Evolutionary conservation across 2,113 vertebrate genomes (phyloP).

Genomic region (Grammatotria lemairii): DNA sequence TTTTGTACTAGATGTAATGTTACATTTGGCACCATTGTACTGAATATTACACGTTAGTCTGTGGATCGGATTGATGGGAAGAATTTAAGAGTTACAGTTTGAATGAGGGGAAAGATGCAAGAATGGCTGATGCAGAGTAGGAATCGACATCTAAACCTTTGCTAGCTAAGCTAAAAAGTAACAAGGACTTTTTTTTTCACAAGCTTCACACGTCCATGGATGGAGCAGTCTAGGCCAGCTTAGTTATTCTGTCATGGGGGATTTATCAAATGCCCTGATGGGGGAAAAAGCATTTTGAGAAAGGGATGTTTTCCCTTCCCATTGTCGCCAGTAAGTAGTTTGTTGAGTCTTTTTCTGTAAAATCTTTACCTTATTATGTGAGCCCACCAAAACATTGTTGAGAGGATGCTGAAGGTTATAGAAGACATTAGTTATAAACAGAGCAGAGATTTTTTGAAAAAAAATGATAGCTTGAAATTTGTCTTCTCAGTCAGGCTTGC

Average conservation of each 20-base stretch:
- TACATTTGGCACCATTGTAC: neutral
- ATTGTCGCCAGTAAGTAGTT: neutral
- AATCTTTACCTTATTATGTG: neutral
- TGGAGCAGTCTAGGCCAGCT: neutral
- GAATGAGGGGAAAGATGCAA: neutral
- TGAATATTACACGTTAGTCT: neutral
- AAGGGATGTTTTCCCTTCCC: neutral
- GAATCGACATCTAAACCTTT: neutral
- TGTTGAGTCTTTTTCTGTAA: neutral
- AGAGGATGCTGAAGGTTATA: neutral
- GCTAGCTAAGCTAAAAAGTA: neutral
- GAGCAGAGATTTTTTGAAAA: neutral
- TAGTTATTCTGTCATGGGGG: neutral
- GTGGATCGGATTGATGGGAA: neutral
- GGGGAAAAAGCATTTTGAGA: fast-evolving
- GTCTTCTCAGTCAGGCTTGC: neutral
- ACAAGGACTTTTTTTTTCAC: neutral
- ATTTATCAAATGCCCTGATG: neutral
- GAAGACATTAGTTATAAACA: neutral
- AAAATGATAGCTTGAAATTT: neutral
- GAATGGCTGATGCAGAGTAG: neutral
- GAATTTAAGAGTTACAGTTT: neutral
- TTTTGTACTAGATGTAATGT: neutral
- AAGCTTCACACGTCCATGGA: neutral
- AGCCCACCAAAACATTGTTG: neutral